Percentiles rank a stretch among this genome's conserved stretches.
Evolutionary conservation across 2,888 invertebrate species (phyloP).

Genomic region (Pammene fasciana): DNA sequence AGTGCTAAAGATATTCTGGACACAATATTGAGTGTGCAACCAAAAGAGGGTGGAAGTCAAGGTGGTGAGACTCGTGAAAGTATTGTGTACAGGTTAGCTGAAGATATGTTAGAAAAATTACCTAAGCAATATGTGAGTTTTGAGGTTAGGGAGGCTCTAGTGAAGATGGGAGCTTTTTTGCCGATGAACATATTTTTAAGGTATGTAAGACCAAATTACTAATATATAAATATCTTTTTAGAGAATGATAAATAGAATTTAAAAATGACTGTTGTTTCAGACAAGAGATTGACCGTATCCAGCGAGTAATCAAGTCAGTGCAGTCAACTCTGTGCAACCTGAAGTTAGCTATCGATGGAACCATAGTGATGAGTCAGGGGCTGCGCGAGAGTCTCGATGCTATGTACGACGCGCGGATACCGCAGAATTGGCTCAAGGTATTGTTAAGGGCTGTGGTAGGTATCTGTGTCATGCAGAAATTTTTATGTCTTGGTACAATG

Average conservation of each 20-base stretch:
- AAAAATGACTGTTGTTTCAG: slow-evolving; percentile 65
- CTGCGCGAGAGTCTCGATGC: slow-evolving; percentile 95
- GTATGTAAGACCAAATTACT: slow-evolving; percentile 53
- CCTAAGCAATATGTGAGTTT: slow-evolving; percentile 94
- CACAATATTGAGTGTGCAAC: slow-evolving; percentile 97
- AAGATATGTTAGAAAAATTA: slow-evolving; percentile 92
- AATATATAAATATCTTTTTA: neutral
- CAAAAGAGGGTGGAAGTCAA: slow-evolving; percentile 95
- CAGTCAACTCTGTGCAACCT: slow-evolving; percentile 92
- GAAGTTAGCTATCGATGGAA: slow-evolving; percentile 97
- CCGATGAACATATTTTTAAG: slow-evolving; percentile 98
- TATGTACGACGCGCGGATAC: slow-evolving; percentile 98
- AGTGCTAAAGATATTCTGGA: slow-evolving; percentile 97
- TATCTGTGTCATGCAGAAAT: neutral
- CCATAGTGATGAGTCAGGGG: slow-evolving; percentile 97
- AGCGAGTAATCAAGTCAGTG: slow-evolving; percentile 91
- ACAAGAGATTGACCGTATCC: slow-evolving; percentile 92
- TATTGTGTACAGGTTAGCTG: slow-evolving; percentile 94
- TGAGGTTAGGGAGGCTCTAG: slow-evolving; percentile 94
- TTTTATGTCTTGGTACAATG: neutral
- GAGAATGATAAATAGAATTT: neutral
- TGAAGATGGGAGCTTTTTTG: slow-evolving; percentile 94
- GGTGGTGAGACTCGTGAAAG: slow-evolving; percentile 97
- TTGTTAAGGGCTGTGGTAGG: neutral
- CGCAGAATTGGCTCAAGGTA: slow-evolving; percentile 95